Percentiles rank a stretch among this genome's conserved stretches.
These are phyloP conservation scores for Sphaerophoria rueppellii DNA, from an alignment of 2,888 invertebrate species.

Conservation along the genomic window DNA sequence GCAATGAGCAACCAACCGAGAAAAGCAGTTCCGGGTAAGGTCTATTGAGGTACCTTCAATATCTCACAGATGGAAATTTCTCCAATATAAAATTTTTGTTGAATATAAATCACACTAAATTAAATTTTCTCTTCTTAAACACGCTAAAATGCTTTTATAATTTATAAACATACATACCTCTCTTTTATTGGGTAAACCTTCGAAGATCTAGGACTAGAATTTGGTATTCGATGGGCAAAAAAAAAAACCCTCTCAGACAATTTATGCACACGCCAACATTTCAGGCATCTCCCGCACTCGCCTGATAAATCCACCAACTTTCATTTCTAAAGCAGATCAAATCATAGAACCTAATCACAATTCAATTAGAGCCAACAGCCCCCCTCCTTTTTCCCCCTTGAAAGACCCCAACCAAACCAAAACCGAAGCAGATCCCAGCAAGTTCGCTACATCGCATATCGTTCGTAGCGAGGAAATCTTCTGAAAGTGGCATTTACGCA, in stretches of 20 bases:
- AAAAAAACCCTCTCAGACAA: neutral
- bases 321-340: slow-evolving; percentile 66
- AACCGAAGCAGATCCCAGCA: neutral
- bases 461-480: slow-evolving; percentile 27
- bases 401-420: neutral
- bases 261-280: slow-evolving; percentile 1
- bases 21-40: neutral
- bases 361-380: slow-evolving; percentile 69
- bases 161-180: slow-evolving; percentile 39
- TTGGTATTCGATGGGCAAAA: slow-evolving; percentile 36
- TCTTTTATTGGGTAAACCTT: neutral
- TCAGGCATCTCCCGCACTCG: neutral
- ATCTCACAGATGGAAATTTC: slow-evolving; percentile 15
- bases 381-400: neutral
- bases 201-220: slow-evolving; percentile 28
- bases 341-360: slow-evolving; percentile 72
- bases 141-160: slow-evolving; percentile 56
- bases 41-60: neutral
- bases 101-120: slow-evolving; percentile 64
- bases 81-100: slow-evolving; percentile 4
- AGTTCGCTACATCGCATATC: slow-evolving; percentile 28
- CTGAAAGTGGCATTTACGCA: slow-evolving; percentile 71
- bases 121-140: slow-evolving; percentile 55
- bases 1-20: slow-evolving; percentile 19
- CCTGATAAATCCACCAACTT: slow-evolving; percentile 33